These are phyloP conservation scores for Ailurus styani DNA, from an alignment of 2,113 vertebrate species.

Conservation along the genomic window DNA sequence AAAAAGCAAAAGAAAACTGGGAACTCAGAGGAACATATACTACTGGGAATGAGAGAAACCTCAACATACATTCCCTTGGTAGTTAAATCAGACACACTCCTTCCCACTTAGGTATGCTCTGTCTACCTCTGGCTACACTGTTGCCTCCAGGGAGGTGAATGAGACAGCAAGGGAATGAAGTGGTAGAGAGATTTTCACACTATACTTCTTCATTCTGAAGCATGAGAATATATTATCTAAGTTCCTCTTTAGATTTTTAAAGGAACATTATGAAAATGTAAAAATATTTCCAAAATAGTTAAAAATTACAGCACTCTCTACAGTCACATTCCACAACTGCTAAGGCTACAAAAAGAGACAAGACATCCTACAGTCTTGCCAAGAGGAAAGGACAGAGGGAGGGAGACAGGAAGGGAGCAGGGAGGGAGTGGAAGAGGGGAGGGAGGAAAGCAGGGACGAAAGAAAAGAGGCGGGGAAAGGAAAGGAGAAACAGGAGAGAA, in stretches of 20 bases:
- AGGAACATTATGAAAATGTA: not conserved
- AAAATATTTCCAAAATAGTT: not conserved
- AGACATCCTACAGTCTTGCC: not conserved
- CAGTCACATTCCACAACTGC: not conserved
- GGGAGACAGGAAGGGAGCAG: not conserved
- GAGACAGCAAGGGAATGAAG: accelerated
- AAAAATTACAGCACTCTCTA: not conserved
- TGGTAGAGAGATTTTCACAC: not conserved
- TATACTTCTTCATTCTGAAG: not conserved
- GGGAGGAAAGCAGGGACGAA: not conserved
- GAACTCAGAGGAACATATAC: not conserved
- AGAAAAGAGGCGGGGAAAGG: not conserved
- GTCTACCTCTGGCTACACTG: not conserved
- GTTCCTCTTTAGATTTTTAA: not conserved
- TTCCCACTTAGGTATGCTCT: not conserved
- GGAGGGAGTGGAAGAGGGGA: no score
- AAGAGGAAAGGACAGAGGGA: not conserved
- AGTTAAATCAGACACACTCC: not conserved
- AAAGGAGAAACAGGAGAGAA: not conserved
- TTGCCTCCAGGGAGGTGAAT: not conserved
- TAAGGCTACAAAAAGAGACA: not conserved
- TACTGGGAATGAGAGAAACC: not conserved
- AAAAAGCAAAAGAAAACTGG: not conserved
- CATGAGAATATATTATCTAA: not conserved
- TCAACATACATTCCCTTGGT: not conserved